Evolutionary conservation across 2,888 invertebrate genomes (phyloP).

Genomic region (Oligia fasciuncula): DNA sequence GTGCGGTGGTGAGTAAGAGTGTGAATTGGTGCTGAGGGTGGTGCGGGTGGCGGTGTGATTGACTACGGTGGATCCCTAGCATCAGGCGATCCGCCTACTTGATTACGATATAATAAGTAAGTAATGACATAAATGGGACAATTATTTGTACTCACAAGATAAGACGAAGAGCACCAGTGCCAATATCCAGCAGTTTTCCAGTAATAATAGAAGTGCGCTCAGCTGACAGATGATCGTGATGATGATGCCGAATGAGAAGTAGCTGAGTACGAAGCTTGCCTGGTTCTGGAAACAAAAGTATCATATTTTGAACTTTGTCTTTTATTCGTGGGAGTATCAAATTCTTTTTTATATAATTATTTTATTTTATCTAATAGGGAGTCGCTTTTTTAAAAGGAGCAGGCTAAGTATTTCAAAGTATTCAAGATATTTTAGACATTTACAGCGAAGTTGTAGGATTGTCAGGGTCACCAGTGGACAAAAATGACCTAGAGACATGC

Average conservation of each 20-base stretch:
- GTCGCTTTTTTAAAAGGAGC: not conserved
- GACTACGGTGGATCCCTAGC: not conserved
- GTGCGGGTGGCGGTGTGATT: not conserved
- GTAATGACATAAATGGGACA: not conserved
- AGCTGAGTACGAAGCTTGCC: conserved; percentile 65
- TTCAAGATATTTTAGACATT: not conserved
- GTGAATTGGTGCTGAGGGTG: too few relatives aligned
- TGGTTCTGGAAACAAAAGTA: conserved; percentile 66
- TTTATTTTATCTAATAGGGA: not conserved
- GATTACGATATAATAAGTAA: too few relatives aligned
- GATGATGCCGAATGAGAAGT: conserved; percentile 69
- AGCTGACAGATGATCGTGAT: conserved; percentile 66
- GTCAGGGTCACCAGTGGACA: too few relatives aligned
- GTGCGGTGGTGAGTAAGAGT: too few relatives aligned
- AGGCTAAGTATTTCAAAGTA: not conserved
- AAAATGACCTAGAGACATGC: not conserved
- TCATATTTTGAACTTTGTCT: not conserved
- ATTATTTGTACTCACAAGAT: conserved; percentile 66
- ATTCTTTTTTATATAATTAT: not conserved
- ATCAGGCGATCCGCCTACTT: not conserved
- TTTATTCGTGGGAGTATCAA: not conserved
- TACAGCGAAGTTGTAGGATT: not conserved
- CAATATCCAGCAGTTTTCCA: conserved; percentile 64
- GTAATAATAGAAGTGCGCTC: conserved; percentile 66
- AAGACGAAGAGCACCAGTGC: conserved; percentile 48